Percentiles rank a stretch among this genome's conserved stretches.
Conservation (phyloP, 2,113 vertebrate genomes). For the Benitochromis conjunctus region DNA sequence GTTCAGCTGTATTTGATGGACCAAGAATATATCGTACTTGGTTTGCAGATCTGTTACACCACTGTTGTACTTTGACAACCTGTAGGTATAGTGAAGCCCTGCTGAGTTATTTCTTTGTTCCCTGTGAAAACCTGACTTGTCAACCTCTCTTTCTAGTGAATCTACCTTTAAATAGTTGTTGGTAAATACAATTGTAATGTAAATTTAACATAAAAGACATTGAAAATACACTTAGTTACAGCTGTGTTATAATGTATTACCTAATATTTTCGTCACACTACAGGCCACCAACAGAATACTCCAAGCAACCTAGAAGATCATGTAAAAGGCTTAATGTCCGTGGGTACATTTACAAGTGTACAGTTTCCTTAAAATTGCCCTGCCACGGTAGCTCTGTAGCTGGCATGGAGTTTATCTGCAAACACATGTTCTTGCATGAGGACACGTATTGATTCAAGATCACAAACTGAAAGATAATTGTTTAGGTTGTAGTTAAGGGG, state of each 20-base stretch:
- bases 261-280: background rate
- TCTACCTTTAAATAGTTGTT: background rate
- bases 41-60: background rate
- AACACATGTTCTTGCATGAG: background rate
- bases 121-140: background rate
- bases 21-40: background rate
- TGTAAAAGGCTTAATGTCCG: background rate
- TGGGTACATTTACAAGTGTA: background rate
- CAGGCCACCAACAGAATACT: background rate
- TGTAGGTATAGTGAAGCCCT: background rate
- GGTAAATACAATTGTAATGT: background rate
- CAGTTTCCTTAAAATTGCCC: background rate
- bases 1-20: background rate
- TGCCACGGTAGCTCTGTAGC: background rate
- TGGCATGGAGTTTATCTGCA: background rate
- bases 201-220: background rate
- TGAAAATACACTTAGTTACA: background rate
- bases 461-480: background rate
- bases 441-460: background rate
- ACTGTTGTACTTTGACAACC: background rate
- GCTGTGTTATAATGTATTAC: background rate
- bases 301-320: background rate
- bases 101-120: background rate
- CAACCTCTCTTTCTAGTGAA: background rate
- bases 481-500: background rate